These are phyloP conservation scores for Pachliopta kotzebuea DNA, from an alignment of 2,888 invertebrate species.

Conservation along the genomic window DNA sequence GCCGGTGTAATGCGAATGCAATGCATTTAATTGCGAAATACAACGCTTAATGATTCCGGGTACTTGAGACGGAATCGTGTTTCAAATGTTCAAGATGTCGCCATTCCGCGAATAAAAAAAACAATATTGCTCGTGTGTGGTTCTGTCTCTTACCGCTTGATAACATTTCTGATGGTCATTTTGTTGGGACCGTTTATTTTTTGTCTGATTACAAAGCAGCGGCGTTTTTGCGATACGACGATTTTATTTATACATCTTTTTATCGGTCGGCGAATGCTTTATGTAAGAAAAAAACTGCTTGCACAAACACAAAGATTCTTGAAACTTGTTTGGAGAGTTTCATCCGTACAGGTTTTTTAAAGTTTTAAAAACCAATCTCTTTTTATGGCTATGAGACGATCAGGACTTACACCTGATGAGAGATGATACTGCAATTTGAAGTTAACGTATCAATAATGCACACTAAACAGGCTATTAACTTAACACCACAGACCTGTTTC, in stretches of 20 bases:
- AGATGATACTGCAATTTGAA: no score
- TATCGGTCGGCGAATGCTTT: neutral
- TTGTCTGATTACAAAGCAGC: conserved; percentile 13
- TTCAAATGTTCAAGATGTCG: conserved; percentile 25
- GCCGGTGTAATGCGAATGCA: conserved; percentile 25
- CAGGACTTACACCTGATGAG: no score
- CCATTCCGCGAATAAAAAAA: conserved; percentile 24
- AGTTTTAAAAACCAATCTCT: no score
- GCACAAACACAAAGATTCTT: neutral
- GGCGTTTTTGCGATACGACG: conserved; percentile 6
- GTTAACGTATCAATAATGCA: no score
- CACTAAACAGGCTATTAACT: no score
- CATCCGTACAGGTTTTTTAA: no score
- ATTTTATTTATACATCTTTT: conserved; percentile 2
- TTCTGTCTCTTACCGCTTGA: conserved; percentile 16
- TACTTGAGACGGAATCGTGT: conserved; percentile 29
- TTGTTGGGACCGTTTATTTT: conserved; percentile 14
- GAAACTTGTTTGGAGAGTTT: no score
- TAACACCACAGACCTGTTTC: no score
- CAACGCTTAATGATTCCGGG: conserved; percentile 37
- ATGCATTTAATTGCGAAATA: conserved; percentile 36
- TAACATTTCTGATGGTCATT: conserved; percentile 24
- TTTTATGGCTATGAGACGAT: no score
- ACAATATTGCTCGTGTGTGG: conserved; percentile 20
- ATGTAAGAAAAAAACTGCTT: neutral